Evolutionary conservation across 2,888 invertebrate genomes (phyloP), one percentile per base, ranked within the genome.

Genomic region (Tinea semifulvella): DNA sequence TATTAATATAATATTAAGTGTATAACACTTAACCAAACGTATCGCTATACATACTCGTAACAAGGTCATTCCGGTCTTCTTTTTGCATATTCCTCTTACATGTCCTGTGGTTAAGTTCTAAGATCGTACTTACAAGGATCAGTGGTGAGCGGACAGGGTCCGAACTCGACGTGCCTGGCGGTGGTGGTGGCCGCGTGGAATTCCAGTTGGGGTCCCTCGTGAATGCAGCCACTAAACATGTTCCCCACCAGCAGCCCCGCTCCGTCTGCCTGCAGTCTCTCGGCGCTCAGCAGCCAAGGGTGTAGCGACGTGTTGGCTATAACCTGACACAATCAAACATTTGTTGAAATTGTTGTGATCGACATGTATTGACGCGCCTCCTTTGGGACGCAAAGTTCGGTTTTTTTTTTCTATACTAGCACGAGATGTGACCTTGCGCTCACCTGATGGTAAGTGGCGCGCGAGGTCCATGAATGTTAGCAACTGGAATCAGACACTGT

Each of bases 171-270:
- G 60, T 90, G 89, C 53, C 85, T 84, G 43, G 83, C 82, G 55
- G 86, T 82, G 52, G 88, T 83, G 46, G 84, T 72, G 50, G 84
- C 82, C 13, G 83, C 68, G 63, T 88, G 87, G 68, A 94, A 92
- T 58, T 90, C 87, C 28, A 94, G 83, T 50, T 91, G 90, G n/a
- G 94, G 94, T 0, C 94, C 94, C 79, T 94, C 91, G 55, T 89
- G 84, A 49, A 94, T 84, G 68, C 94, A 94, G 50, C 94, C 94
- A 58, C 87, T 86, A 77, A 91, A 93, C 54, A 88, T 86, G 63
- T 89, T 89, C 40, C 94, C 94, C 49, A 94, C 86, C 51, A 90
- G 86, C 54, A 93, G 75, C 50, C 89, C 87, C 17, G 89, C 88
- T 51, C 88, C 88, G 54, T 85, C 87, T 53, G 88, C 86, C 65